Evolutionary conservation across 2,113 vertebrate genomes (phyloP).

Genomic region (Artemisiospiza belli): DNA sequence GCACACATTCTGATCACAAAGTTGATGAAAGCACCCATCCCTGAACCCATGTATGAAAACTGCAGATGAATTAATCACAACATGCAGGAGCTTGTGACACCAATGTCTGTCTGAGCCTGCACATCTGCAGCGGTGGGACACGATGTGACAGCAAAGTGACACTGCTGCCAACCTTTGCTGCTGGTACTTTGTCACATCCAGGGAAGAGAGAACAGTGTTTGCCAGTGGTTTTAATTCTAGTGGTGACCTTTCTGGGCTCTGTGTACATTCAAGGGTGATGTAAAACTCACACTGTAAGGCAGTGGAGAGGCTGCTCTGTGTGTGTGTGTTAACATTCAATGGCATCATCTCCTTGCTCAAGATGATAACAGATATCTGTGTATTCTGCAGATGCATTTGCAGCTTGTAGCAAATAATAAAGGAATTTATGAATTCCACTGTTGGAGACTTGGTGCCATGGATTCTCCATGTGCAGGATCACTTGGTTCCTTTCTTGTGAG

Average conservation of each 20-base stretch:
- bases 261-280: neutral
- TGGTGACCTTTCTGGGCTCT: neutral
- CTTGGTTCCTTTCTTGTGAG: fast-evolving
- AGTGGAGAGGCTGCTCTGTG: neutral
- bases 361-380: neutral
- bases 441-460: fast-evolving
- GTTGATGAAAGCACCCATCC: slow-evolving; percentile 38
- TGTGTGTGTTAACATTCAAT: neutral
- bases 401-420: neutral
- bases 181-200: neutral
- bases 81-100: slow-evolving; percentile 32
- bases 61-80: neutral
- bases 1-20: neutral
- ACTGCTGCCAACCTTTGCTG: neutral
- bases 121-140: neutral
- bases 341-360: neutral
- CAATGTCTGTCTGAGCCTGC: slow-evolving; percentile 3
- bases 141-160: neutral
- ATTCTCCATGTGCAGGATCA: neutral
- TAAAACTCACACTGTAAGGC: neutral
- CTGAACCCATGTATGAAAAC: slow-evolving; percentile 14
- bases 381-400: neutral
- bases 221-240: neutral
- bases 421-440: neutral
- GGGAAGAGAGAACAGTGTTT: neutral